Conservation (phyloP, 2,113 vertebrate species). For the Nematolebias whitei region DNA sequence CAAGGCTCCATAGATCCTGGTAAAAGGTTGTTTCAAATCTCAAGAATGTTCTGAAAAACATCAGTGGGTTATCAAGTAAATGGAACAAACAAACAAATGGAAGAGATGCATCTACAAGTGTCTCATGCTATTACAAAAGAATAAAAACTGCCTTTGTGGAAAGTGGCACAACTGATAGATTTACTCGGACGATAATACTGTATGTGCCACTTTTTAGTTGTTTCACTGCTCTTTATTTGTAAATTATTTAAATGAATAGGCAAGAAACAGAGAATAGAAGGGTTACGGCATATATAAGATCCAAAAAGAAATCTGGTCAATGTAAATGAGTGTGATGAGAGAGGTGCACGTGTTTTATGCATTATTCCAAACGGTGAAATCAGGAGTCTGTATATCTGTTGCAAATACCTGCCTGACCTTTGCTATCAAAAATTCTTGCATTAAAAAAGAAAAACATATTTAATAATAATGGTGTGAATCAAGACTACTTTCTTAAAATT, state of each 20-base stretch:
- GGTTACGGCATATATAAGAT: constrained; percentile 28
- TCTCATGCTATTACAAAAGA: background rate
- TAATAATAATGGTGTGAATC: no score
- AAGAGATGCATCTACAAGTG: background rate
- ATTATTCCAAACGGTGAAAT: background rate
- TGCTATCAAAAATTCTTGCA: no score
- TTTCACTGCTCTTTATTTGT: constrained; percentile 64
- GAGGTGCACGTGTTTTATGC: background rate
- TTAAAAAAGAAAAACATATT: no score
- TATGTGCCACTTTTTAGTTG: constrained; percentile 17
- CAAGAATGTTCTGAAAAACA: background rate
- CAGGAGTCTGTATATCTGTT: no score
- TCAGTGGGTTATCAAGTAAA: no score
- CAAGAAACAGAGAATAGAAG: constrained; percentile 42
- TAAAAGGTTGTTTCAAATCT: background rate
- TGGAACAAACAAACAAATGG: background rate
- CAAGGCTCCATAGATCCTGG: background rate
- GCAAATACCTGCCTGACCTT: no score
- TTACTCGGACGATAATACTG: constrained; percentile 5
- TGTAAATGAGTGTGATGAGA: background rate
- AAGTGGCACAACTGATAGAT: constrained; percentile 22
- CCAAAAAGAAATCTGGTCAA: constrained; percentile 10
- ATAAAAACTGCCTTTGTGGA: background rate
- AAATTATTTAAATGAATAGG: constrained; percentile 70
- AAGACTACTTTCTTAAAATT: background rate